Evolutionary conservation across 2,888 invertebrate species (phyloP).

Genomic region (Sesia apiformis): DNA sequence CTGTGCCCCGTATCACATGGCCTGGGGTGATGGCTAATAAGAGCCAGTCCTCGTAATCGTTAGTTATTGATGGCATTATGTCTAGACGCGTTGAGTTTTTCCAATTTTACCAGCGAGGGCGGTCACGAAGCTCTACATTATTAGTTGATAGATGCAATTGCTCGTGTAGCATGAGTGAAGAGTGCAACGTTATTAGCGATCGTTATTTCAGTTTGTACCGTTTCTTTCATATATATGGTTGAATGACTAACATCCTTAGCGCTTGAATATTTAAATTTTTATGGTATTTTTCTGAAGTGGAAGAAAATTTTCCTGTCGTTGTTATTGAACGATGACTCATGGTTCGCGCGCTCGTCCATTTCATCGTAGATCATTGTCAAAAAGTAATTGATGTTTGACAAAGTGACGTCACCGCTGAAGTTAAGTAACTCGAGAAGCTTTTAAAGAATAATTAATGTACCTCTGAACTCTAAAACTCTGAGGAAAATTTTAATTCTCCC

Average conservation of each 20-base stretch:
- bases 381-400: constrained; percentile 65
- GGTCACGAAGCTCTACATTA: constrained; percentile 55
- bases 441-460: constrained; percentile 59
- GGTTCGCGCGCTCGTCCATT: constrained; percentile 33
- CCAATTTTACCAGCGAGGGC: constrained; percentile 44
- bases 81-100: constrained; percentile 46
- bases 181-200: too few species aligned
- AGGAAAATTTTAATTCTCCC: constrained; percentile 17
- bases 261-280: background rate
- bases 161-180: constrained; percentile 8
- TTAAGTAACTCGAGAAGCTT: constrained; percentile 55
- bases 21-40: constrained; percentile 41
- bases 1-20: constrained; percentile 40
- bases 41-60: constrained; percentile 42
- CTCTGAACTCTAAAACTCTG: constrained; percentile 21
- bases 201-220: background rate
- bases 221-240: too few species aligned
- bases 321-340: constrained; percentile 21
- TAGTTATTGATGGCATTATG: constrained; percentile 50
- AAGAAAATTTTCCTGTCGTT: constrained; percentile 1
- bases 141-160: constrained; percentile 36
- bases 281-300: background rate
- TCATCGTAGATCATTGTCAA: constrained; percentile 64
- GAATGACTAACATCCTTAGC: too few species aligned
- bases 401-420: constrained; percentile 55